Percentiles rank a stretch among this genome's conserved stretches.
Evolutionary conservation across 2,888 invertebrate genomes (phyloP).

Genomic region (Coleophora flavipennella): DNA sequence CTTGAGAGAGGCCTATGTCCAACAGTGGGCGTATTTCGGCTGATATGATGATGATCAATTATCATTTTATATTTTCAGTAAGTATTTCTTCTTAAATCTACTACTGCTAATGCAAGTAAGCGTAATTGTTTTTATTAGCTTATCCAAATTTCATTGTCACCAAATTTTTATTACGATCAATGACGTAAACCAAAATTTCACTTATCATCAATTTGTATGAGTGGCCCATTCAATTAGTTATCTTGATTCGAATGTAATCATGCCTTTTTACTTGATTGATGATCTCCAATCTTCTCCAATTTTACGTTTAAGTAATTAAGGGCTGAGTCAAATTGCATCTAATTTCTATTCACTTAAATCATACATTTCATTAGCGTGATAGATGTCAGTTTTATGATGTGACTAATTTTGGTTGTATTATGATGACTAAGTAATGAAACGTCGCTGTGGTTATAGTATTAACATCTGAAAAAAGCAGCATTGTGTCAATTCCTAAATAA

Average conservation of each 20-base stretch:
- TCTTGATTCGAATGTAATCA: slow-evolving; percentile 62
- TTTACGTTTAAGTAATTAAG: slow-evolving; percentile 49
- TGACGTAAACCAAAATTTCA: slow-evolving; percentile 38
- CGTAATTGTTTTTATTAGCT: background rate
- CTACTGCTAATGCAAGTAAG: no score
- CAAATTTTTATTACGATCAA: background rate
- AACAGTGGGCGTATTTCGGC: no score
- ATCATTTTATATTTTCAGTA: no score
- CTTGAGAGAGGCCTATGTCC: no score
- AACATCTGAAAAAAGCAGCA: background rate
- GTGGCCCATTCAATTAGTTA: slow-evolving; percentile 63
- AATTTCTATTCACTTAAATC: slow-evolving; percentile 2
- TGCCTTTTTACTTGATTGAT: slow-evolving; percentile 65
- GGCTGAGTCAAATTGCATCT: slow-evolving; percentile 32
- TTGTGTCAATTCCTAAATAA: no score
- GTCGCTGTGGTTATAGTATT: background rate
- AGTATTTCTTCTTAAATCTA: no score
- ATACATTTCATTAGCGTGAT: slow-evolving; percentile 33
- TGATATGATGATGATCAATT: no score
- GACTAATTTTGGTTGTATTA: no score
- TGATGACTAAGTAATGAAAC: background rate
- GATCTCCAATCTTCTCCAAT: slow-evolving; percentile 46
- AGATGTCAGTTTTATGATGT: background rate
- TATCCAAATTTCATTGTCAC: background rate
- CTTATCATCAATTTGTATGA: slow-evolving; percentile 59